Base-by-base conservation (phyloP, 92 coral and sea anemone species). In the Phenganax marumi region DNA sequence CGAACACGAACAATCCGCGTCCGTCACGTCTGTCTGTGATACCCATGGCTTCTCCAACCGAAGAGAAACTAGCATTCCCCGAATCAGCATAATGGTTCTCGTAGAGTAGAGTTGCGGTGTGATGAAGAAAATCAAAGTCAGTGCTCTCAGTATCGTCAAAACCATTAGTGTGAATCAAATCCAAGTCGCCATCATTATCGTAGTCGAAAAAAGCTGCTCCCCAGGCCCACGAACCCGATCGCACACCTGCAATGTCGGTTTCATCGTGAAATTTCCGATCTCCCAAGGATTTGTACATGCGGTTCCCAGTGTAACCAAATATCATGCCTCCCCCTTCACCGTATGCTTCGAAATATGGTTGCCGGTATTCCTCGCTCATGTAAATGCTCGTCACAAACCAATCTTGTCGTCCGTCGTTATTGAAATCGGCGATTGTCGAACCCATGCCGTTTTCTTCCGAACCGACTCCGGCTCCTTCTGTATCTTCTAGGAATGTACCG, bases 391-490 rank as follows among this genome's bases (percentile, higher is more conserved):
- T 87, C 24, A 96, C n/a, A 80, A 96, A 90, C 99, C 99, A 96
- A 72, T 96, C 99, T 80, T 91, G 97, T 60, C 70, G 87, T 11
- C 99, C 99, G 57, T 96, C 97, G 77, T 92, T 88, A 84, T 96
- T 93, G 24, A 85, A 80, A 86, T 96, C 99, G 0, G 93, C 97
- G 39, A 96, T 87, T 24, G 99, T 91, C 7, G 93, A 91, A 8
- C 99, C 99, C 99, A 96, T 96, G 50, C 99, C 99, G 85, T 96
- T 96, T 80, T 96, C 99, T 76, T 96, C 99, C 43, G 93, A 86
- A 7, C 97, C 99, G 55, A 91, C 75, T 8, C 96, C 93, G 7
- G 93, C 85, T 33, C 68, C 85, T 66, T 86, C 70, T 24, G 97
- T 96, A 12, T 92, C 97, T 12, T 93, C 90, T 5, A 86, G 88